Evolutionary conservation across 1,140 invertebrate species (phyloP).

Genomic region (Bombus waltoni): DNA sequence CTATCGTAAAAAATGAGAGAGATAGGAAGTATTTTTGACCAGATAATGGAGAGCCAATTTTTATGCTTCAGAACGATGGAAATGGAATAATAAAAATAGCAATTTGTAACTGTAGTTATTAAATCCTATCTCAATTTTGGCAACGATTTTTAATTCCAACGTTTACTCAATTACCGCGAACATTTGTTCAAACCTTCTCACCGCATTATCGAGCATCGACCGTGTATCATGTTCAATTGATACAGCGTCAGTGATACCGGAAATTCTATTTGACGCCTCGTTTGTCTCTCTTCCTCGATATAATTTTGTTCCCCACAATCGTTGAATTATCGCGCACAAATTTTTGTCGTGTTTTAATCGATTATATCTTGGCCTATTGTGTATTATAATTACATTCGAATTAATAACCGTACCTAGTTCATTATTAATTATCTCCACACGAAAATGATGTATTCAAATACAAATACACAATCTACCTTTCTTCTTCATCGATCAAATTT

Average conservation of each 20-base stretch:
- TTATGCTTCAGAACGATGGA: neutral
- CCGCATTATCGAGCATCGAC: neutral
- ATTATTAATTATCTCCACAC: too few relatives aligned
- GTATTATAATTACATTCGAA: neutral
- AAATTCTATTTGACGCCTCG: slow-evolving; percentile 37
- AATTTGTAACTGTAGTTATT: neutral
- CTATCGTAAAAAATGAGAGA: neutral
- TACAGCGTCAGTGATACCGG: slow-evolving; percentile 3
- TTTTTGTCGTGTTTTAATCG: neutral
- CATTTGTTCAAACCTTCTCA: neutral
- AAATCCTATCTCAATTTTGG: neutral
- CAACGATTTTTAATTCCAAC: slow-evolving; percentile 7
- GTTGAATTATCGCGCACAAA: slow-evolving; percentile 6
- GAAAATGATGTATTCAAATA: too few relatives aligned
- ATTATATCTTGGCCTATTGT: neutral
- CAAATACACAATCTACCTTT: too few relatives aligned
- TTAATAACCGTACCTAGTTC: neutral
- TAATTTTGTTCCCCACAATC: slow-evolving; percentile 36
- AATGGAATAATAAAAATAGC: neutral
- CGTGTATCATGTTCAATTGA: neutral
- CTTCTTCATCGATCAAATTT: neutral
- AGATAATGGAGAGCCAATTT: neutral
- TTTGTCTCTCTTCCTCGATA: neutral
- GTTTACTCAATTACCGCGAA: slow-evolving; percentile 11
- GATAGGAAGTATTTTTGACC: neutral